Percentiles rank a stretch among this genome's conserved stretches.
Conservation (phyloP, 2,797 vertebrate species). For the Antennarius maculatus region DNA sequence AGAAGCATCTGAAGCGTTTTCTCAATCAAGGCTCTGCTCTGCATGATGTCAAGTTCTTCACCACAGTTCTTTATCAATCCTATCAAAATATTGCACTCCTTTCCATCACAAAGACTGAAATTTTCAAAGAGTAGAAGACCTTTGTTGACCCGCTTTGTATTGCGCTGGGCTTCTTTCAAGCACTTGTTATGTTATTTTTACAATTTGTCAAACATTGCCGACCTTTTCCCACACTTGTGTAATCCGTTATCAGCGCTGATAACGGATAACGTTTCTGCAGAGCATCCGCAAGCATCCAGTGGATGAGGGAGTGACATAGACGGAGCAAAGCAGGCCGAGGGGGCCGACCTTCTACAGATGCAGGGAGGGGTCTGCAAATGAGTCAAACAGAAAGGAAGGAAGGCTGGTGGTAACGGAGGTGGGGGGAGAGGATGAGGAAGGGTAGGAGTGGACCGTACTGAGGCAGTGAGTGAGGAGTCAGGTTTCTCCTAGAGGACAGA, state of each 20-base stretch:
- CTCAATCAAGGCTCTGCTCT: neutral
- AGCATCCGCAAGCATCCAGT: conserved; percentile 2
- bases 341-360: conserved; percentile 16
- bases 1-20: neutral
- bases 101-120: neutral
- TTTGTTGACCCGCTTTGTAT: neutral
- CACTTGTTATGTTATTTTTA: conserved; percentile 21
- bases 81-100: neutral
- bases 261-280: conserved; percentile 13
- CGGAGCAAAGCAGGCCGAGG: conserved; percentile 6
- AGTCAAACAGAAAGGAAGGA: conserved; percentile 49
- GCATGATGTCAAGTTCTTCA: conserved; percentile 5
- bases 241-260: conserved; percentile 25
- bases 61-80: neutral
- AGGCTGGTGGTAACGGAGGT: conserved; percentile 17
- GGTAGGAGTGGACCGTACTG: conserved; percentile 36
- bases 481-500: conserved; percentile 44
- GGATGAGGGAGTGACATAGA: conserved; percentile 14
- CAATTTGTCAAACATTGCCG: conserved; percentile 1
- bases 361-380: conserved; percentile 17
- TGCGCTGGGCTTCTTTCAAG: neutral
- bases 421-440: conserved; percentile 15
- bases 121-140: neutral
- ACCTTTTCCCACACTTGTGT: conserved; percentile 39
- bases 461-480: conserved; percentile 55